Evolutionary conservation across 1,140 invertebrate species (phyloP), one percentile per base, ranked within the genome.

Genomic region (Drosophila persimilis): DNA sequence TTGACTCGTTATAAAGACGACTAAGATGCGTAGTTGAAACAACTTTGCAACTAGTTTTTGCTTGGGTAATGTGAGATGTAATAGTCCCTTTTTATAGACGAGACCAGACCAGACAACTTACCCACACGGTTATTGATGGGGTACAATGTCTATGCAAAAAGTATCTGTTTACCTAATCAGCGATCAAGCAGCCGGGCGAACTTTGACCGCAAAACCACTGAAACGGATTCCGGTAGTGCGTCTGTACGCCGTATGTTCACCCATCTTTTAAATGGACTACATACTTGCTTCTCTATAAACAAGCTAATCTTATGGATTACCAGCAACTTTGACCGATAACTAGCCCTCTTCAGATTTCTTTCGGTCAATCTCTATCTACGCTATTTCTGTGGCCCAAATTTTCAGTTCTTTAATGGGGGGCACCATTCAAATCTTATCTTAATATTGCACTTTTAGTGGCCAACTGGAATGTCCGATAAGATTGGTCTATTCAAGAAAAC

Each of bases 91-190:
- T 35, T 57, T 39, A 46, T 55, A 4, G 35, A 11, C 2, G 9
- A 35, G n/a, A 22, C 26, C 29, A 26, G n/a, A 22, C 26, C 26
- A 17, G 26, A 9, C 26, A 22, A 35, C 46, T 17, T 45, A 67
- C 29, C 64, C 65, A 53, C 62, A 55, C 55, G 35, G 56, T 54
- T 22, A 50, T 55, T 41, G 31, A 44, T 17, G 11, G 8, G 63
- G 45, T 35, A 43, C 46, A 69, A 58, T 74, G 54, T 50, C 74
- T 73, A 57, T 69, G 43, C 48, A 56, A 73, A 74, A 69, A 39
- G 52, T 59, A 78, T 78, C 69, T 54, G 59, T 71, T 79, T 79
- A 60, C 62, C 39, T 66, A 45, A 57, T 67, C 43, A 46, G 45
- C 31, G 46, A 57, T 75, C 64, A 7, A 44, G 44, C 24, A 60